phyloP scores from a whole-genome alignment of 1,140 invertebrate genomes.

The Leucophenga varia region DNA sequence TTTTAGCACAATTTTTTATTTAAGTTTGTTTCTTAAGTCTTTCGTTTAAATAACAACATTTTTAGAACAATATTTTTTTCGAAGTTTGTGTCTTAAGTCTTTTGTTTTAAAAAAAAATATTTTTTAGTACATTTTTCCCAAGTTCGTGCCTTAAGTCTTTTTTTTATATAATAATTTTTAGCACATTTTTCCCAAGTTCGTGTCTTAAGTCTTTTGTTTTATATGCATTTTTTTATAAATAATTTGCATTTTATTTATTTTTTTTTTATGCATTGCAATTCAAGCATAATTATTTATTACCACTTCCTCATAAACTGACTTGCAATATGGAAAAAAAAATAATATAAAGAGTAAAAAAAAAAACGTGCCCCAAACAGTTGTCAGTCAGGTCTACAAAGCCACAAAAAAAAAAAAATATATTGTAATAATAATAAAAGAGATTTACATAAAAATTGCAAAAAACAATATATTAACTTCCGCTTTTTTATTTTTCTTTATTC shows the following conservation, averaged over 20 bases:
- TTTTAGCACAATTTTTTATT: too few relatives aligned
- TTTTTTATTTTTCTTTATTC: slow-evolving; percentile 20
- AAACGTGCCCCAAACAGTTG: neutral
- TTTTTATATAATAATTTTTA: too few relatives aligned
- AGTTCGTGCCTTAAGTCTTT: slow-evolving; percentile 36
- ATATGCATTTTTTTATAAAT: slow-evolving; percentile 5
- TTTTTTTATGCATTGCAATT: too few relatives aligned
- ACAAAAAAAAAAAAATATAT: slow-evolving; percentile 14
- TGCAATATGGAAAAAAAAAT: neutral
- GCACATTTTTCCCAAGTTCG: slow-evolving; percentile 41
- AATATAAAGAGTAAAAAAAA: neutral
- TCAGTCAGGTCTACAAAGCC: neutral
- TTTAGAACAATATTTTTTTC: too few relatives aligned
- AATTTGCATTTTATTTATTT: slow-evolving; percentile 3
- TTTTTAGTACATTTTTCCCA: too few relatives aligned
- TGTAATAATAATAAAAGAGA: too few relatives aligned
- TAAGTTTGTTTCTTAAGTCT: too few relatives aligned
- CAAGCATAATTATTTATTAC: slow-evolving; percentile 26
- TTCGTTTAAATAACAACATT: too few relatives aligned
- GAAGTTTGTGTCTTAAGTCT: too few relatives aligned
- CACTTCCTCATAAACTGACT: slow-evolving; percentile 27
- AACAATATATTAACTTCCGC: slow-evolving; percentile 43
- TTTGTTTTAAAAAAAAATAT: too few relatives aligned
- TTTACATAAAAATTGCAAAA: slow-evolving; percentile 7
- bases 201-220: slow-evolving; percentile 12